Evolutionary conservation across 2,888 invertebrate species (phyloP).

Genomic region (Melieria omissa): DNA sequence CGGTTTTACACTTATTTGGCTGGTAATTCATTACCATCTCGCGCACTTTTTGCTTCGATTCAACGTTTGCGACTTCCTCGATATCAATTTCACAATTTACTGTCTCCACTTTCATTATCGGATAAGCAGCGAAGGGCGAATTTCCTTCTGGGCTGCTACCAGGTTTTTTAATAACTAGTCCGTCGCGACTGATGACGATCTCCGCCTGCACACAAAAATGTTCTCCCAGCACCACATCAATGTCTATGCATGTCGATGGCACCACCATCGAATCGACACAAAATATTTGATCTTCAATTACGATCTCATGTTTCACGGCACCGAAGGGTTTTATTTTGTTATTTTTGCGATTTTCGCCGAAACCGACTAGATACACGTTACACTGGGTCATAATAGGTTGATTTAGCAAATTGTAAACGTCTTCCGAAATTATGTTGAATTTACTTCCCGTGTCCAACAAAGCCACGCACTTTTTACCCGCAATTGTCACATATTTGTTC

Average conservation of each 20-base stretch:
- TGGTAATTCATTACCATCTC: slow-evolving; percentile 21
- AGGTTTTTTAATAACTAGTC: slow-evolving; percentile 15
- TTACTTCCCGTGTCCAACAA: slow-evolving; percentile 36
- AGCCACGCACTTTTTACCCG: neutral
- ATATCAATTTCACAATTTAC: slow-evolving; percentile 11
- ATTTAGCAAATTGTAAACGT: neutral
- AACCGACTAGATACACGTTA: slow-evolving; percentile 36
- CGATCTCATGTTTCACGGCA: slow-evolving; percentile 1
- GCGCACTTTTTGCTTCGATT: neutral
- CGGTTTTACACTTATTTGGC: neutral
- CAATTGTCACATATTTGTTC: slow-evolving; percentile 17
- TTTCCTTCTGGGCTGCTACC: neutral
- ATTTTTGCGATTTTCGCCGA: slow-evolving; percentile 15
- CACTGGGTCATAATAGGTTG: slow-evolving; percentile 2
- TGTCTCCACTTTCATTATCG: slow-evolving; percentile 9
- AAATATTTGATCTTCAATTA: neutral
- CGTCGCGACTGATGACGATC: slow-evolving; percentile 23
- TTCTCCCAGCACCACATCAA: slow-evolving; percentile 28
- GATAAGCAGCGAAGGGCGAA: too few relatives aligned
- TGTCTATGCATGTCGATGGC: slow-evolving; percentile 15
- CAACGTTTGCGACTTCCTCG: neutral
- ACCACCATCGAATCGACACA: slow-evolving; percentile 7
- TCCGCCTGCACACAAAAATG: slow-evolving; percentile 21
- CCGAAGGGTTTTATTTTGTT: slow-evolving; percentile 36
- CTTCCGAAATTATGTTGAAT: slow-evolving; percentile 8